These are phyloP conservation scores for Lepidostoma basale DNA, from an alignment of 1,140 invertebrate genomes.

Conservation along the genomic window DNA sequence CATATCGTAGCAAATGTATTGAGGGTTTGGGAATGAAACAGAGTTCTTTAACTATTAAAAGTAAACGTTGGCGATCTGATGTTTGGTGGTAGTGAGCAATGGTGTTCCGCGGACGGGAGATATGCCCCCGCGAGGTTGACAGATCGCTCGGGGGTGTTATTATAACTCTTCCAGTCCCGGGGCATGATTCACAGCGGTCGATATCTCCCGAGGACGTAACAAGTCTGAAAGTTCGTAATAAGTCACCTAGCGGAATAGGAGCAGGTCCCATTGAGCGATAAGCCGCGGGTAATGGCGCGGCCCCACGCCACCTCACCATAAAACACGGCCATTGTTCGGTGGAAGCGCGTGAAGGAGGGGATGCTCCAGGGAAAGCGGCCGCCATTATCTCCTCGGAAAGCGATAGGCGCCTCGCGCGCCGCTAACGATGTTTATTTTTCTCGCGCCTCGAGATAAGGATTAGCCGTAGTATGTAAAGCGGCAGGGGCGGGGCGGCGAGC, in stretches of 20 bases:
- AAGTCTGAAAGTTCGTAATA: slow-evolving; percentile 23
- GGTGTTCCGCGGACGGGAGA: too few species aligned
- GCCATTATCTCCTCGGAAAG: slow-evolving; percentile 44
- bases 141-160: too few species aligned
- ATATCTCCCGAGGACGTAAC: background rate
- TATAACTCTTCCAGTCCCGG: background rate
- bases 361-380: slow-evolving; percentile 3
- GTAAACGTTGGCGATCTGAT: too few species aligned
- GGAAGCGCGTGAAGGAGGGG: slow-evolving; percentile 20
- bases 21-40: too few species aligned
- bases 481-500: background rate
- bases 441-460: slow-evolving; percentile 41
- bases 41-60: too few species aligned
- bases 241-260: slow-evolving; percentile 24
- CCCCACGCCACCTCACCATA: slow-evolving; percentile 42
- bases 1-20: too few species aligned
- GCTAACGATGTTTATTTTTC: slow-evolving; percentile 47
- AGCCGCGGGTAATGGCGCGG: slow-evolving; percentile 39
- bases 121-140: too few species aligned
- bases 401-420: slow-evolving; percentile 40
- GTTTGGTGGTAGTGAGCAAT: too few species aligned
- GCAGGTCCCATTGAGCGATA: slow-evolving; percentile 33
- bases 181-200: slow-evolving; percentile 7
- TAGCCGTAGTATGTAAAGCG: slow-evolving; percentile 24
- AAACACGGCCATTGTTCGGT: slow-evolving; percentile 32